These are phyloP conservation scores for Rana temporaria DNA, from an alignment of 2,113 vertebrate species.

Conservation along the genomic window DNA sequence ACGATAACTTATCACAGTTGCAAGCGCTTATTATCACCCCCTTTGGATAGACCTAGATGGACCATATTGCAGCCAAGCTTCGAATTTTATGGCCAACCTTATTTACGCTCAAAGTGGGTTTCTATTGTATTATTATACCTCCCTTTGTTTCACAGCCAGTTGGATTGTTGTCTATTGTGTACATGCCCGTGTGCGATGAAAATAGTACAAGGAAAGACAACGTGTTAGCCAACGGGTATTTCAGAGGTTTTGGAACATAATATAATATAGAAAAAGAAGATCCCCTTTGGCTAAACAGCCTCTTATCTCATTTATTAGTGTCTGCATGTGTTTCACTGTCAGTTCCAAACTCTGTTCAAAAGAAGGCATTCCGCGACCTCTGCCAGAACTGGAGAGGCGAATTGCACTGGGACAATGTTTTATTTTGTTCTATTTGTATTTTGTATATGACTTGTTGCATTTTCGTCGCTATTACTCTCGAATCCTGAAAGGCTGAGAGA, in stretches of 20 bases:
- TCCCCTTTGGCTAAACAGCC: slow-evolving; percentile 48
- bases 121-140: no score
- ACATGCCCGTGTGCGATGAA: slow-evolving; percentile 54
- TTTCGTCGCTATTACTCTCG: slow-evolving; percentile 34
- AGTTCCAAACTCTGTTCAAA: slow-evolving; percentile 32
- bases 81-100: no score
- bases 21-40: no score
- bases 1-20: no score
- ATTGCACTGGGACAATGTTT: slow-evolving; percentile 15
- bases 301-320: slow-evolving; percentile 56
- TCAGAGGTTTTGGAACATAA: slow-evolving; percentile 58
- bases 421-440: slow-evolving; percentile 34
- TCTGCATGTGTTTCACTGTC: slow-evolving; percentile 46
- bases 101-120: no score
- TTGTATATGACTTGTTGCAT: slow-evolving; percentile 28
- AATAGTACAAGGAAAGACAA: slow-evolving; percentile 58
- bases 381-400: slow-evolving; percentile 11
- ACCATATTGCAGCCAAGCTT: no score
- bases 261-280: slow-evolving; percentile 55
- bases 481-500: slow-evolving; percentile 49
- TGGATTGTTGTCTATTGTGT: neutral
- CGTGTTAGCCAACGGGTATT: slow-evolving; percentile 57
- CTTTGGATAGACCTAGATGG: no score
- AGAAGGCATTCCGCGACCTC: neutral
- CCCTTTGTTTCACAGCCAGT: no score